Evolutionary conservation across 2,113 vertebrate genomes (phyloP).

Genomic region (Ochotona curzoniae): DNA sequence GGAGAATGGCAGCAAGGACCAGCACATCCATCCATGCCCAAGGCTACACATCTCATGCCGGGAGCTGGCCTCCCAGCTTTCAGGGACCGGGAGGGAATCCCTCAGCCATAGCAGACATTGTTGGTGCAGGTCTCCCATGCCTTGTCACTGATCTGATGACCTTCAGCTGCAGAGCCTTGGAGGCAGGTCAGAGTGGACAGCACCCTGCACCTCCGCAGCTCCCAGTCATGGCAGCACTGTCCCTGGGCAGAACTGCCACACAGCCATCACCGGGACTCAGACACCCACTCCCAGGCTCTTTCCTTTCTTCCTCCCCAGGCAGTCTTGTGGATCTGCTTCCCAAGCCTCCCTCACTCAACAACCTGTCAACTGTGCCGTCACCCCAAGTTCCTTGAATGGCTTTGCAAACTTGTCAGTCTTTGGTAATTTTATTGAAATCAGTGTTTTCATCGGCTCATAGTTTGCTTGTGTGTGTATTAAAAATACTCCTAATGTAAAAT

Average conservation of each 20-base stretch:
- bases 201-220: neutral
- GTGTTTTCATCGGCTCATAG: neutral
- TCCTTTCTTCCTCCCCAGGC: neutral
- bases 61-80: neutral
- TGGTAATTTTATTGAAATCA: neutral
- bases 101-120: accelerated
- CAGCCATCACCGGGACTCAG: neutral
- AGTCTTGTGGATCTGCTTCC: neutral
- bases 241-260: no score
- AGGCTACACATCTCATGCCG: neutral
- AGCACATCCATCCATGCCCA: neutral
- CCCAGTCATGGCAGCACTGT: no score
- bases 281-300: accelerated
- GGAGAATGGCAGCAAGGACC: no score
- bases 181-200: neutral
- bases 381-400: neutral
- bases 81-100: neutral
- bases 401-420: neutral
- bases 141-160: neutral
- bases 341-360: neutral
- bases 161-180: no score
- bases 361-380: neutral
- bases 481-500: neutral
- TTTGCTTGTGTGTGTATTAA: neutral
- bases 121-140: neutral